Base-by-base conservation (phyloP, 2,888 invertebrate species). In the Halocaridina rubra region DNA sequence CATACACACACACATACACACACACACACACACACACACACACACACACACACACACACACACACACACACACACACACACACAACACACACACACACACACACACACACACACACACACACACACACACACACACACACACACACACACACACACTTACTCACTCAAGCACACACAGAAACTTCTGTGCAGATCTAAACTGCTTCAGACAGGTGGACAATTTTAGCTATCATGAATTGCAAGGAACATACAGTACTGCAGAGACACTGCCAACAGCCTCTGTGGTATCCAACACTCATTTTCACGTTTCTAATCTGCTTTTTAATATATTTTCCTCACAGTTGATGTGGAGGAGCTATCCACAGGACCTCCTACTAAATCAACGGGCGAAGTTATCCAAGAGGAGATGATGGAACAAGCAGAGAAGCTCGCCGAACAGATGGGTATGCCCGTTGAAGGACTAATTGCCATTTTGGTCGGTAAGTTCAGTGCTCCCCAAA, bases 401-500 rank as follows among this genome's bases (percentile, higher is more conserved):
- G 93, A 93, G 88, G 91, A 92, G 71, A 91, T 93, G 85, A 92
- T 91, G 88, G 93, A 94, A 88, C 91, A 93, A 86, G 92, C 94
- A 27, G 93, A 93, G 30, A 93, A 93, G 33, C 89, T 95, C 53
- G 94, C 95, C 33, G 93, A 94, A 86, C 94, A 94, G 90, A 93
- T 95, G 90, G 95, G 96, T 88, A 93, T 96, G 90, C 95, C 96
- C 88, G 93, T 95, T 89, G 96, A 96, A 96, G 96, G 94, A 88
- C 92, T 96, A 86, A 95, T 96, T 84, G 94, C 96, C 89, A 96
- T 97, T 90, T 93, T 96, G 89, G 95, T 96, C n/a, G 87, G 87
- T 87, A 57, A 82, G 87, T 82, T 24, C 19, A 10, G 3, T 16
- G 7, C 5, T 71, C 0, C 8, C 13, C 33, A 32, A 16, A 0